Evolutionary conservation across 2,888 invertebrate species (phyloP).

Genomic region (Leptinotarsa rubiginosa): DNA sequence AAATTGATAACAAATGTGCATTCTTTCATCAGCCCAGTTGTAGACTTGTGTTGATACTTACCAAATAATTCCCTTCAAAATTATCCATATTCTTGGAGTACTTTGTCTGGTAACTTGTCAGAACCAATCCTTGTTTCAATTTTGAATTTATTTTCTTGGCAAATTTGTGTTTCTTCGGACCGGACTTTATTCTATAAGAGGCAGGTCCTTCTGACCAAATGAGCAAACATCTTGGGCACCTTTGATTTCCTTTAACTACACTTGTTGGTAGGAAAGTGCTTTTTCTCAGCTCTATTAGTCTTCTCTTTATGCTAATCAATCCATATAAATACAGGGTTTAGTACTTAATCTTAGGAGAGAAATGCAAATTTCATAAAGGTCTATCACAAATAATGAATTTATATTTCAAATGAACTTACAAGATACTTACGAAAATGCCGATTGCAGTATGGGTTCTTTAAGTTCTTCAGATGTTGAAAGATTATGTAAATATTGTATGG

Average conservation of each 20-base stretch:
- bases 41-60: conserved; percentile 23
- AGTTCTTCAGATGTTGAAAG: conserved; percentile 34
- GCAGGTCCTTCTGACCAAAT: conserved; percentile 43
- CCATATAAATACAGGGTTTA: no score
- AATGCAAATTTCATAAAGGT: no score
- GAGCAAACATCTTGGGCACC: conserved; percentile 43
- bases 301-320: conserved; percentile 37
- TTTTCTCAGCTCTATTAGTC: conserved; percentile 39
- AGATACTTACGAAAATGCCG: conserved; percentile 38
- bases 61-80: conserved; percentile 40
- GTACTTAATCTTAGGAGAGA: no score
- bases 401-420: not conserved
- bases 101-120: conserved; percentile 41
- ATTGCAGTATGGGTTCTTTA: conserved; percentile 39
- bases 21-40: not conserved
- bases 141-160: conserved; percentile 37
- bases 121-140: conserved; percentile 29
- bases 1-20: not conserved
- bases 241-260: conserved; percentile 31
- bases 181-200: conserved; percentile 35
- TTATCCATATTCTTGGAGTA: conserved; percentile 34
- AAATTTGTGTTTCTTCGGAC: conserved; percentile 37
- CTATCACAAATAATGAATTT: no score
- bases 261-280: conserved; percentile 33
- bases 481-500: conserved; percentile 39